These are phyloP conservation scores for Serripes groenlandicus DNA, from an alignment of 2,888 invertebrate species.

Conservation along the genomic window DNA sequence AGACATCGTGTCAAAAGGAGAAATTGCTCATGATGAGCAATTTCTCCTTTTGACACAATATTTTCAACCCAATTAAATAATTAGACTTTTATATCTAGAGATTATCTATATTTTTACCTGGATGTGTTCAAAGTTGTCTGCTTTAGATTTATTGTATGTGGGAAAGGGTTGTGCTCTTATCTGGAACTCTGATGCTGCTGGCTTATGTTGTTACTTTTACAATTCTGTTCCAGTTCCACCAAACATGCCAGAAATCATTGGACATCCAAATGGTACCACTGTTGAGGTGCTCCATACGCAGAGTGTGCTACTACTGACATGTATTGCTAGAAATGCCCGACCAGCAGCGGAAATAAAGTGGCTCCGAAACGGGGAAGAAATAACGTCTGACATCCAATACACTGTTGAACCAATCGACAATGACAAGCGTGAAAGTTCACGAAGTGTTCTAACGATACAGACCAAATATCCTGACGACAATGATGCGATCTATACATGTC, in stretches of 20 bases:
- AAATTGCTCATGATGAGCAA: background rate
- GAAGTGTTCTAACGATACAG: constrained; percentile 93
- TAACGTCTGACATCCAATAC: constrained; percentile 93
- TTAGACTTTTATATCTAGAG: no score
- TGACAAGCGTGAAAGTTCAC: constrained; percentile 83
- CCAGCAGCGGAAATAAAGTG: constrained; percentile 92
- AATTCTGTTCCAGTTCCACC: constrained; percentile 92
- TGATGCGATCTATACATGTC: constrained; percentile 96
- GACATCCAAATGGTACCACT: constrained; percentile 95
- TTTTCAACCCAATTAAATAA: background rate
- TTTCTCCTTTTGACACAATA: background rate
- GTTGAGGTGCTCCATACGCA: constrained; percentile 93
- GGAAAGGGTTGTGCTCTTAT: no score
- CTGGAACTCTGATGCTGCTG: no score
- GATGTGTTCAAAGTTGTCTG: no score
- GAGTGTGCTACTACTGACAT: constrained; percentile 94
- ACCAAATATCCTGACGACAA: constrained; percentile 94
- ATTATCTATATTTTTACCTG: no score
- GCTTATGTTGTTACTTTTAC: no score
- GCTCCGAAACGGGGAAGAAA: constrained; percentile 97
- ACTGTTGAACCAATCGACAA: constrained; percentile 46
- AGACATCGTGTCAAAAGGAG: background rate
- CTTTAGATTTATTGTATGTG: no score
- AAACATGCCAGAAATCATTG: constrained; percentile 96
- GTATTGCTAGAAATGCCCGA: constrained; percentile 97